Base-by-base conservation (phyloP, 2,888 invertebrate genomes). In the Tribolium freemani region DNA sequence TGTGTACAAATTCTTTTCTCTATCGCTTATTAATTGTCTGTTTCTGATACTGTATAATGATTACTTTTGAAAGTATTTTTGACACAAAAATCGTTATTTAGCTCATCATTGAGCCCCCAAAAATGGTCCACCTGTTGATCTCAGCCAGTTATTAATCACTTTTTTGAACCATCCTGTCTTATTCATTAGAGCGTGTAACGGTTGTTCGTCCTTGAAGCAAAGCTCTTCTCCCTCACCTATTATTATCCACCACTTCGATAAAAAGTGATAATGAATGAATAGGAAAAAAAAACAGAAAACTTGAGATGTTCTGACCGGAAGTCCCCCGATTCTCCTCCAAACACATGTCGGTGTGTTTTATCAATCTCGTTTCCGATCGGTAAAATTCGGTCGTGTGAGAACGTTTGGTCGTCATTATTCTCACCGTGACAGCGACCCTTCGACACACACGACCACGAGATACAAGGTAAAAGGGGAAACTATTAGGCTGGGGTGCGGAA, bases 321-420 rank as follows among this genome's bases (percentile, higher is more conserved):
- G 68, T 48, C 46, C 56, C 13, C 56, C 30, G 56, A 56, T 46
- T 31, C 53, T 9, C 54, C 20, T 13, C 13, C 5, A 51, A 9
- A 68, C 50, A 46, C 20, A 38, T 56, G 38, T 56, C 56, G 31
- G 11, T 13, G 38, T 48, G 21, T 38, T 51, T 67, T 58, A 69
- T 69, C 69, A 53, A 45, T 26, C 26, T 69, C 61, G 71, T 46
- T 69, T 63, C 75, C 75, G 74, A 76, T 75, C 74, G 76, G 77
- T 66, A 71, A 68, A 71, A 74, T 76, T 75, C 71, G 75, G 77
- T 74, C 76, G 75, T 78, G 79, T 79, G 79, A 79, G 78, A 79
- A 79, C 78, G 75, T 78, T 77, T 75, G 64, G 64, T 71, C 75
- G 74, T 78, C 74, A 76, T 78, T 79, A 76, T 79, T 79, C 78